phyloP scores from a whole-genome alignment of 2,797 vertebrate species.

The Hydrocynus forskahlii region DNA sequence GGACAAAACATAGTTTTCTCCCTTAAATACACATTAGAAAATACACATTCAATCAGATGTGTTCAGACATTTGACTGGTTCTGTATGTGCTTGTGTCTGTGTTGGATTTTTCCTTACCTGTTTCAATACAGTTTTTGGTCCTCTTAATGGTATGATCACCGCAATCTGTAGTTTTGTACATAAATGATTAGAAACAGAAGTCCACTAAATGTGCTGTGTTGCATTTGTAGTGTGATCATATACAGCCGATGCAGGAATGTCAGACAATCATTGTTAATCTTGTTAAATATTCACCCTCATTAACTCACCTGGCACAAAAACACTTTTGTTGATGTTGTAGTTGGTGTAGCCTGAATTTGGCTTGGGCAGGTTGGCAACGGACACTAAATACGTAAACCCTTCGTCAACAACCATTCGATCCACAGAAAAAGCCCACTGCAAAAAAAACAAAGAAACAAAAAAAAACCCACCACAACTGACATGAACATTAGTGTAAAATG shows the following conservation, averaged over 20 bases:
- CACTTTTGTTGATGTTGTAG: slow-evolving; percentile 52
- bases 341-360: slow-evolving; percentile 63
- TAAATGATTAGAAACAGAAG: background rate
- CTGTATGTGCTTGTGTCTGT: background rate
- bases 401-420: slow-evolving; percentile 71
- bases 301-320: slow-evolving; percentile 69
- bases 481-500: background rate
- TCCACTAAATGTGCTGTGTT: background rate
- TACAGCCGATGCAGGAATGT: background rate
- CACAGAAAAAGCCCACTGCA: slow-evolving; percentile 76
- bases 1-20: too few relatives aligned
- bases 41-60: background rate
- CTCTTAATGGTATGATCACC: slow-evolving; percentile 54
- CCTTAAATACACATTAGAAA: too few relatives aligned
- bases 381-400: slow-evolving; percentile 66
- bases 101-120: slow-evolving; percentile 65
- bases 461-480: background rate
- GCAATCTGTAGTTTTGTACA: slow-evolving; percentile 67
- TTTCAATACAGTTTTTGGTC: slow-evolving; percentile 70
- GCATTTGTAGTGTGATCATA: background rate
- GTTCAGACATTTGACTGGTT: background rate
- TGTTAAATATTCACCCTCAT: background rate
- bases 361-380: slow-evolving; percentile 76
- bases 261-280: background rate
- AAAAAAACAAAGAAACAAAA: background rate